phyloP scores from a whole-genome alignment of 2,113 vertebrate genomes.

The Myiozetetes cayanensis region DNA sequence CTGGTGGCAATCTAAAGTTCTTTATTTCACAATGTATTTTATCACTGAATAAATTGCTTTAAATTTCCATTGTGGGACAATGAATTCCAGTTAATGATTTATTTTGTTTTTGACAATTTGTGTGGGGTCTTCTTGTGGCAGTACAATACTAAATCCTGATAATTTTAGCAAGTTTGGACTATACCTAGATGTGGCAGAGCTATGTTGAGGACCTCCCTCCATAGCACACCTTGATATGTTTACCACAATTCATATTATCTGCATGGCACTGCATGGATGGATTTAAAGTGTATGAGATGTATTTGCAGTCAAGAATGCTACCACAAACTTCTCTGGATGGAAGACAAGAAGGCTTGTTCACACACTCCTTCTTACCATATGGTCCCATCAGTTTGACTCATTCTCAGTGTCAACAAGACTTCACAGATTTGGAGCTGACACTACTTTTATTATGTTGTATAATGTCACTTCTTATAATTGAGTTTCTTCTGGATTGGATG shows the following conservation, averaged over 20 bases:
- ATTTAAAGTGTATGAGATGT: background rate
- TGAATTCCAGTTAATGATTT: background rate
- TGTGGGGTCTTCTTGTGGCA: background rate
- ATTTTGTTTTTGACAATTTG: background rate
- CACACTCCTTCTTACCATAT: conserved; percentile 31
- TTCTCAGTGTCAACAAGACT: conserved; percentile 18
- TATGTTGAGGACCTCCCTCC: background rate
- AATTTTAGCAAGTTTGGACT: background rate
- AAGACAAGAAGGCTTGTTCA: background rate
- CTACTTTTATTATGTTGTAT: conserved; percentile 12
- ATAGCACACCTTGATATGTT: background rate
- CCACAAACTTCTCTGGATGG: background rate
- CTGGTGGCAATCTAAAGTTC: background rate
- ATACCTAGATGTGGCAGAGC: background rate
- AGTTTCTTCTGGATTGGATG: background rate
- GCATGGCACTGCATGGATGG: background rate
- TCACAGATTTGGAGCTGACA: background rate
- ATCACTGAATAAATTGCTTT: background rate
- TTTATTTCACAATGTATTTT: background rate
- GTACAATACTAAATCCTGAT: background rate
- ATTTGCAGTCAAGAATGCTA: background rate
- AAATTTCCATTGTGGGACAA: background rate
- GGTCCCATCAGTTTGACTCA: conserved; percentile 40
- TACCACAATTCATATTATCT: background rate
- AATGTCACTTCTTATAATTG: conserved; percentile 19